phyloP scores from a whole-genome alignment of 2,797 vertebrate species.

The Gobionotothen gibberifrons region DNA sequence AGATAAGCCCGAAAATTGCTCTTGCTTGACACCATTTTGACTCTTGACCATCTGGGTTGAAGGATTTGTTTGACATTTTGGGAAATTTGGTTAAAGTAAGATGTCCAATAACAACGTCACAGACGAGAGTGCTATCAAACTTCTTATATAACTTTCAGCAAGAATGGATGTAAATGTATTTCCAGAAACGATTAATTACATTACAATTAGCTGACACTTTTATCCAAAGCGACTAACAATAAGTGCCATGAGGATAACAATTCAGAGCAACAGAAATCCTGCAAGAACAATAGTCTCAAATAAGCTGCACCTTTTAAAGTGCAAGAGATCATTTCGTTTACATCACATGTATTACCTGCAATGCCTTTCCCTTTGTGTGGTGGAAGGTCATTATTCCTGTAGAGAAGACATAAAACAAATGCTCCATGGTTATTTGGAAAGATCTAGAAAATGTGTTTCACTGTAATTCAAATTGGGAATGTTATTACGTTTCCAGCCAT shows the following conservation, averaged over 20 bases:
- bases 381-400: slow-evolving; percentile 26
- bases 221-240: too few relatives aligned
- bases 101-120: not conserved
- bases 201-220: too few relatives aligned
- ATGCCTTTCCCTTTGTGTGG: slow-evolving; percentile 39
- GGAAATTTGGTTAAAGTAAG: not conserved
- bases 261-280: too few relatives aligned
- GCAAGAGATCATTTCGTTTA: not conserved
- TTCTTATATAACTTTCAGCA: not conserved
- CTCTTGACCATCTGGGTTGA: not conserved
- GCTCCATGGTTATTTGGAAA: not conserved
- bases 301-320: too few relatives aligned
- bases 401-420: slow-evolving; percentile 3
- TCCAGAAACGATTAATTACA: not conserved
- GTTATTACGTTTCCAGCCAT: slow-evolving; percentile 49
- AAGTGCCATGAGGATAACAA: too few relatives aligned
- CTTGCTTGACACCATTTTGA: not conserved
- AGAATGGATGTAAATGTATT: not conserved
- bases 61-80: not conserved
- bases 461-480: not conserved
- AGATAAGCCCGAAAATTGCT: not conserved
- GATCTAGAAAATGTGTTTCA: not conserved
- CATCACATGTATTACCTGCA: slow-evolving; percentile 38
- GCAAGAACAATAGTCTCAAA: too few relatives aligned
- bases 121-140: too few relatives aligned